Evolutionary conservation across 2,797 vertebrate genomes (phyloP).

Genomic region (Rhinichthys osculus): DNA sequence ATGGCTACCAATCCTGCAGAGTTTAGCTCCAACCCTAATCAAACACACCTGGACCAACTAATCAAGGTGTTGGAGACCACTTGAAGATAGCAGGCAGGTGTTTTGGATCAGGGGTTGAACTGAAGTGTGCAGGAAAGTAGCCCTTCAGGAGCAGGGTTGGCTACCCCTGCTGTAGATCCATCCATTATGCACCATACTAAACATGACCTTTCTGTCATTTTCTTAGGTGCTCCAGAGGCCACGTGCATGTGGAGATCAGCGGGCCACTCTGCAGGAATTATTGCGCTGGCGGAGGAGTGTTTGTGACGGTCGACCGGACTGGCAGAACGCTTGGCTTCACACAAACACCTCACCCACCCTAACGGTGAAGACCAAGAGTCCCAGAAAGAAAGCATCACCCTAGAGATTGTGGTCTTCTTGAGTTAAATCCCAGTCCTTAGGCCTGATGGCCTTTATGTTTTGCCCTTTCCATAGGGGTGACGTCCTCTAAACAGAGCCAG

Average conservation of each 20-base stretch:
- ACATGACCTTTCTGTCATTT: neutral
- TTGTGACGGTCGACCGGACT: slow-evolving; percentile 83
- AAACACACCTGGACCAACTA: neutral
- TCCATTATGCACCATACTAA: slow-evolving; percentile 1
- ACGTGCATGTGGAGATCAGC: slow-evolving; percentile 83
- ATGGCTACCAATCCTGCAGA: neutral
- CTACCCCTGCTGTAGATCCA: neutral
- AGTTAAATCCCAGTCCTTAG: slow-evolving; percentile 8
- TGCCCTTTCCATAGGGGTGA: neutral
- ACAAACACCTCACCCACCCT: slow-evolving; percentile 80
- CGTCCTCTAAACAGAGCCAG: neutral
- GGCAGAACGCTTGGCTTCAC: slow-evolving; percentile 81
- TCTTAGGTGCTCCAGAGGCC: slow-evolving; percentile 86
- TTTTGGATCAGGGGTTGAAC: neutral
- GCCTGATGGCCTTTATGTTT: neutral
- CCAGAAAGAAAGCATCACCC: slow-evolving; percentile 79
- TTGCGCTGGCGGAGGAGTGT: slow-evolving; percentile 86
- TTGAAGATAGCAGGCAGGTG: neutral
- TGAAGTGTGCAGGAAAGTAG: neutral
- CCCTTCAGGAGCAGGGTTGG: neutral
- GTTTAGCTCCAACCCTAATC: slow-evolving; percentile 2
- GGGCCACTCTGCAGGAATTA: slow-evolving; percentile 83
- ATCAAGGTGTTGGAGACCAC: neutral
- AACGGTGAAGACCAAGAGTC: slow-evolving; percentile 80
- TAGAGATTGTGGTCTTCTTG: slow-evolving; percentile 57